Evolutionary conservation across 2,113 vertebrate species (phyloP), one percentile per base, ranked within the genome.

Genomic region (Morphnarchus princeps): DNA sequence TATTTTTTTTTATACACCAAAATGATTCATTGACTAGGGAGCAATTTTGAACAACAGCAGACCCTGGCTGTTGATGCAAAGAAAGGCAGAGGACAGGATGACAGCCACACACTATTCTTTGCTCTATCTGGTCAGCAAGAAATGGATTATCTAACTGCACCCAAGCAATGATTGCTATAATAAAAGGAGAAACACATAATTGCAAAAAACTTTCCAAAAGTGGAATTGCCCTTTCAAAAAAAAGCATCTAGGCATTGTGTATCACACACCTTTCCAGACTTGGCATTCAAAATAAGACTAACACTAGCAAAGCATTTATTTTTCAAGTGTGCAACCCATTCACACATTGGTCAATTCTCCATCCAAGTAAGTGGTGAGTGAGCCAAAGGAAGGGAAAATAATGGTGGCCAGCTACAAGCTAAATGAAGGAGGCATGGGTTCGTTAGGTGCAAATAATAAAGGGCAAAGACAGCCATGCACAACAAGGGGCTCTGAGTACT

Each of bases 401-500:
- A 91, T 0, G 38, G 87, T 80, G 92, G 80, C 57, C 7, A 40
- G 91, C 88, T 94, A 92, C 21, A 95, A 94, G 96, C 85, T 92
- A 87, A 79, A 96, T 4, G 82, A 61, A 77, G 73, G 52, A 81
- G 58, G 62, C 69, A n/a, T 0, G 65, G 94, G 29, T 73, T 85
- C 63, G 28, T 74, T 89, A 92, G 77, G 80, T 13, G 82, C 61
- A 78, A 42, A 10, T 19, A 59, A 88, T 5, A 34, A 45, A 72
- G 84, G 87, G 83, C 94, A 89, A n/a, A 70, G 66, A 69, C 86
- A 94, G 96, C 77, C 91, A 95, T 96, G 96, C 95, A 96, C 65
- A 38, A 73, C 76, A 20, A 86, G 78, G 86, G 91, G 86, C 96
- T 97, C 65, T 5, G 16, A 89, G 97, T 98, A 99, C 99, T 99